Evolutionary conservation across 2,888 invertebrate genomes (phyloP).

Genomic region (Eilema sororculum): DNA sequence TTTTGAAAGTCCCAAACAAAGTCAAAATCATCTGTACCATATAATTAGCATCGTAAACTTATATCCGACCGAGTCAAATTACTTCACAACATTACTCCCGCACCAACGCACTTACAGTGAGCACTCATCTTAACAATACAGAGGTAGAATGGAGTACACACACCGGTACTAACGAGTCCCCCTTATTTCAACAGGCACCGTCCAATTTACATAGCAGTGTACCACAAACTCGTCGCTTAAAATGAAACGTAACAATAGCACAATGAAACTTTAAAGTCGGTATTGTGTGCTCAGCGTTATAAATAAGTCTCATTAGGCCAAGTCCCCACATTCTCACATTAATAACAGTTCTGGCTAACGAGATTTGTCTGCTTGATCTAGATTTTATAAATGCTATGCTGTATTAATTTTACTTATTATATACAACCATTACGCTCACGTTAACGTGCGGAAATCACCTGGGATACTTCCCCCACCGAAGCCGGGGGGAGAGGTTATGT

Average conservation of each 20-base stretch:
- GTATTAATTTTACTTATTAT: no score
- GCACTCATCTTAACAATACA: slow-evolving; percentile 52
- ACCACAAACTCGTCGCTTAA: slow-evolving; percentile 77
- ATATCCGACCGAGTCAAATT: slow-evolving; percentile 37
- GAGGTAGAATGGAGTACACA: slow-evolving; percentile 65
- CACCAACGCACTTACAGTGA: slow-evolving; percentile 41
- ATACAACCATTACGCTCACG: no score
- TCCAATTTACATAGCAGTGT: slow-evolving; percentile 82
- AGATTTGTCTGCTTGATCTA: slow-evolving; percentile 63
- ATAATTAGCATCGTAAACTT: slow-evolving; percentile 33
- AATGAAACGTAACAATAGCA: slow-evolving; percentile 83
- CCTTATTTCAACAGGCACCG: slow-evolving; percentile 69
- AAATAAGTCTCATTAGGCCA: slow-evolving; percentile 83
- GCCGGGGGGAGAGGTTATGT: no score
- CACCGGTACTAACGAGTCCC: slow-evolving; percentile 69
- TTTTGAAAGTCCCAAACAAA: slow-evolving; percentile 8
- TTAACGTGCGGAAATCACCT: no score
- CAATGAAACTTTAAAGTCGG: slow-evolving; percentile 81
- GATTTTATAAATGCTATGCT: slow-evolving; percentile 52
- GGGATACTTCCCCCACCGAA: no score
- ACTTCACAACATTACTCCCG: slow-evolving; percentile 40
- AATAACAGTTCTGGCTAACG: slow-evolving; percentile 71
- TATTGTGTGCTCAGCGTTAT: slow-evolving; percentile 80
- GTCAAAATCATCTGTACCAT: slow-evolving; percentile 18
- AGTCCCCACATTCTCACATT: slow-evolving; percentile 75